Base-by-base conservation (phyloP, 2,113 vertebrate genomes). In the Hemiscyllium ocellatum region DNA sequence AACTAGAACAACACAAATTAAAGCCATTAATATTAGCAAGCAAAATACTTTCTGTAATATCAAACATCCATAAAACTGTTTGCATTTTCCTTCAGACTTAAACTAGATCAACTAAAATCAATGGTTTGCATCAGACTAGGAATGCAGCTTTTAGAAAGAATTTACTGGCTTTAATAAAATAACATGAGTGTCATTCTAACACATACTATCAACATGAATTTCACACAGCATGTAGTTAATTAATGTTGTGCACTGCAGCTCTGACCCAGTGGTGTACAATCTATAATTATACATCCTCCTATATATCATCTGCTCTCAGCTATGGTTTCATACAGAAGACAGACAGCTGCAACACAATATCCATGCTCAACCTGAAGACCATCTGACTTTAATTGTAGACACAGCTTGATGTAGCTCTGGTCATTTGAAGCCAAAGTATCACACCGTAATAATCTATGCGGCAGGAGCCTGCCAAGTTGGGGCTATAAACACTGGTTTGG, bases 341-440 rank as follows among this genome's bases (percentile, higher is more conserved):
- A 97, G 98, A 97, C 98, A 98, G 98, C 98, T 98, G 98, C 98
- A 98, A 97, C 96, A 97, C 97, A 97, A 97, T 97, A 97, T 97
- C 97, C 97, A 97, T 97, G 97, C 42, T 98, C 97, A 98, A 98
- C 98, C 97, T 98, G 97, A 98, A 97, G 97, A 97, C 97, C 98
- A 98, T 98, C 98, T 98, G 98, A 98, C 97, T 98, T 97, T 97
- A 98, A 98, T 98, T 98, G 98, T 97, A 97, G 97, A 97, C 97
- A 97, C 98, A 98, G 98, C 98, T 98, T 98, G 98, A 98, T 98
- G 97, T 97, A 97, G 97, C 96, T 96, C 97, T 97, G 97, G 96
- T 97, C 98, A 97, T 96, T 96, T 97, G 97, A 97, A 98, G 97
- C 97, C 96, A 96, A 97, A 98, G 97, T 97, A 98, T 97, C 97